Percentiles rank a stretch among this genome's conserved stretches.
Conservation (phyloP, 2,888 invertebrate genomes). For the Itoplectis maculator region DNA sequence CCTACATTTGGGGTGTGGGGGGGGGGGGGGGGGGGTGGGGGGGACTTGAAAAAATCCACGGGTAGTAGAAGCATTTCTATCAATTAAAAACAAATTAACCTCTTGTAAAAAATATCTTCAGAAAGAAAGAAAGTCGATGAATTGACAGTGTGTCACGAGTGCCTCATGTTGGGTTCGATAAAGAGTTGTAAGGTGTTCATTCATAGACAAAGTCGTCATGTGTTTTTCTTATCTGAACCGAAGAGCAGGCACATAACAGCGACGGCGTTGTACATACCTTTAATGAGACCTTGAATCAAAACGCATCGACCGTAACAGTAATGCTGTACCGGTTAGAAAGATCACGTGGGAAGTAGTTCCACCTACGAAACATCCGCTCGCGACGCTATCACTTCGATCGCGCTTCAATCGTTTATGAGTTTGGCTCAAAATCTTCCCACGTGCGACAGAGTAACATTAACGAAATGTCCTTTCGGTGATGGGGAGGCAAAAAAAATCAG, state of each 20-base stretch:
- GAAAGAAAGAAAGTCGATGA: too few species aligned
- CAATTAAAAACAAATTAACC: too few species aligned
- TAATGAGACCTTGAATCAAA: constrained; percentile 39
- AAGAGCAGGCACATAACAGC: constrained; percentile 20
- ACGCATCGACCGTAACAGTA: constrained; percentile 29
- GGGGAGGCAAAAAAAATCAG: background rate
- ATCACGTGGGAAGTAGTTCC: constrained; percentile 53
- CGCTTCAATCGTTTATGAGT: constrained; percentile 18
- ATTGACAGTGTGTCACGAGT: too few species aligned
- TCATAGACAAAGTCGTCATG: background rate
- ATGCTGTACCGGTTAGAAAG: constrained; percentile 26
- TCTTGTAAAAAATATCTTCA: too few species aligned
- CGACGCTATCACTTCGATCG: constrained; percentile 24
- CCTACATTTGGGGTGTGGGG: too few species aligned
- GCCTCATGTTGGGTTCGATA: too few species aligned
- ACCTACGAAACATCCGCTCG: constrained; percentile 55
- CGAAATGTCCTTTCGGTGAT: background rate
- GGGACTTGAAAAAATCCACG: too few species aligned
- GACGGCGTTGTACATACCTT: constrained; percentile 32
- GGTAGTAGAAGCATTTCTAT: too few species aligned
- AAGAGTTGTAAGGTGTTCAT: background rate
- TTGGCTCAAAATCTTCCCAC: background rate
- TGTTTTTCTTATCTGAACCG: constrained; percentile 8
- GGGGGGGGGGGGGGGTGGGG: too few species aligned
- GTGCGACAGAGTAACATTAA: background rate